Evolutionary conservation across 1,140 invertebrate genomes (phyloP).

Genomic region (Caerostris extrusa): DNA sequence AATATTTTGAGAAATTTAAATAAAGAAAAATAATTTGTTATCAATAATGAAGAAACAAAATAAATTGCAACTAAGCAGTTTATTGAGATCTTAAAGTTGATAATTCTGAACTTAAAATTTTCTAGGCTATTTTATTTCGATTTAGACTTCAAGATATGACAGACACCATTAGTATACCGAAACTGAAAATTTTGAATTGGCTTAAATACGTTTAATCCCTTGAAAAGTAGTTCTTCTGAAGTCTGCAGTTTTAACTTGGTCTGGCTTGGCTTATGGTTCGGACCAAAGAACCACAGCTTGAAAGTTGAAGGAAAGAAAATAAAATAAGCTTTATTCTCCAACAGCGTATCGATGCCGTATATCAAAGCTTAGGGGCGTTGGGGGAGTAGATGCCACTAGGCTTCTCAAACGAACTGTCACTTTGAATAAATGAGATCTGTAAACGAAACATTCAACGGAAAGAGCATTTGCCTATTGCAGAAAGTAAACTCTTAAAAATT

Average conservation of each 20-base stretch:
- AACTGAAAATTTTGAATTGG: neutral
- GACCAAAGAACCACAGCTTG: neutral
- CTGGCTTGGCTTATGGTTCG: neutral
- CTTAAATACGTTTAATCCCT: neutral
- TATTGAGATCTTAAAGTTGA: too few species aligned
- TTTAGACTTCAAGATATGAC: neutral
- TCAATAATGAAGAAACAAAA: too few species aligned
- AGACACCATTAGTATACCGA: neutral
- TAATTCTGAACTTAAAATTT: neutral
- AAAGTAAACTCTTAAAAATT: slow-evolving; percentile 44
- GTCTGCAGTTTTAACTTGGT: neutral
- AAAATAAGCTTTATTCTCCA: neutral
- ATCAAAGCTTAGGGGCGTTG: slow-evolving; percentile 28
- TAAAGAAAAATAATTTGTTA: too few species aligned
- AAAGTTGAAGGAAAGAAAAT: neutral
- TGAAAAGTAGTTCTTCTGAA: neutral
- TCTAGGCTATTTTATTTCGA: neutral
- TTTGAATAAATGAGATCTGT: slow-evolving; percentile 49
- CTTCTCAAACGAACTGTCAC: slow-evolving; percentile 50
- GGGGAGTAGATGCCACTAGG: neutral
- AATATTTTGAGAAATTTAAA: too few species aligned
- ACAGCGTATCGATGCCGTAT: neutral
- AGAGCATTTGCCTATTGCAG: slow-evolving; percentile 5
- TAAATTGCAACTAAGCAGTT: too few species aligned
- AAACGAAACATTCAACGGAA: slow-evolving; percentile 29